Percentiles rank a stretch among this genome's conserved stretches.
These are phyloP conservation scores for Lithodes maja DNA, from an alignment of 2,888 invertebrate species.

Conservation along the genomic window DNA sequence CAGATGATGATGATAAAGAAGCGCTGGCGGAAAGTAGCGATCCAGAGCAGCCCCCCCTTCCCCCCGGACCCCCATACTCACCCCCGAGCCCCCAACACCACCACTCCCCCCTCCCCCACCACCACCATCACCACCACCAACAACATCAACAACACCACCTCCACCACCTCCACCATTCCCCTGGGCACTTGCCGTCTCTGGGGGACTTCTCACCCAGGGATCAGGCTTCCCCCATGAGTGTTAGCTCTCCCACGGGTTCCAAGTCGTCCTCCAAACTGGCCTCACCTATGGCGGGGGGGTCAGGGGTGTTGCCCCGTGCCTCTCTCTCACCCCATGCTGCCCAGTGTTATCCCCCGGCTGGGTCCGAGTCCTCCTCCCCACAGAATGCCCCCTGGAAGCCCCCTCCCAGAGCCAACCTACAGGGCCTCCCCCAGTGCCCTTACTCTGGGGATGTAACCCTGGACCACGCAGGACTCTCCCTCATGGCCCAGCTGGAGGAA, in stretches of 20 bases:
- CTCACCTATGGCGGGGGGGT: slow-evolving; percentile 38
- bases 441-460: slow-evolving; percentile 50
- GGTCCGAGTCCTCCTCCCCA: slow-evolving; percentile 20
- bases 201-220: slow-evolving; percentile 35
- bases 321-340: slow-evolving; percentile 26
- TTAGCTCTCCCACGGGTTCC: slow-evolving; percentile 34
- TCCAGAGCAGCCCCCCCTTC: slow-evolving; percentile 50
- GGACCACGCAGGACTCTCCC: slow-evolving; percentile 30
- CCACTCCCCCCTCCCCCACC: slow-evolving; percentile 44
- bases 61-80: slow-evolving; percentile 54
- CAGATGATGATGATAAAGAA: slow-evolving; percentile 69
- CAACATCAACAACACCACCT: background rate
- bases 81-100: slow-evolving; percentile 49
- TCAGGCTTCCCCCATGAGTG: slow-evolving; percentile 36
- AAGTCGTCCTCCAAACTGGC: slow-evolving; percentile 25
- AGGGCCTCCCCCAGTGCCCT: slow-evolving; percentile 34
- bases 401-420: slow-evolving; percentile 6
- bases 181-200: slow-evolving; percentile 4
- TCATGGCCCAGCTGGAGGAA: slow-evolving; percentile 61
- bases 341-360: slow-evolving; percentile 21
- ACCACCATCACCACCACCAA: slow-evolving; percentile 27
- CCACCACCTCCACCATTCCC: slow-evolving; percentile 27
- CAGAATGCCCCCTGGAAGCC: slow-evolving; percentile 39
- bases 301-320: slow-evolving; percentile 7
- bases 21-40: slow-evolving; percentile 54